Percentiles rank a stretch among this genome's conserved stretches.
Conservation (phyloP, 2,888 invertebrate genomes). For the Lasioglossum zephyrum region DNA sequence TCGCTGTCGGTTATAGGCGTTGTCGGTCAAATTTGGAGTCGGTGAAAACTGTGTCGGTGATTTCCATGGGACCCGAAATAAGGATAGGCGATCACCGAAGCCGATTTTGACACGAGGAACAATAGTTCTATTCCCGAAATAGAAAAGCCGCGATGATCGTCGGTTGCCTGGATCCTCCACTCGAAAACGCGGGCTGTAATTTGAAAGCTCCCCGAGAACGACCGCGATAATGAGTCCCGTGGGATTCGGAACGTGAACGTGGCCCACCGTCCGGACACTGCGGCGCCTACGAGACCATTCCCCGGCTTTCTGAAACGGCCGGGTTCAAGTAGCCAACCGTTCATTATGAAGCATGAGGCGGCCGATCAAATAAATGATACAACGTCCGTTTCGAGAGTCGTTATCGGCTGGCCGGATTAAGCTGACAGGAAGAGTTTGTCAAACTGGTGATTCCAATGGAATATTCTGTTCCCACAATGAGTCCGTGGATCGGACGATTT, state of each 20-base stretch:
- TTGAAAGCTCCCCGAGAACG: conserved; percentile 27
- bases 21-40: too few species aligned
- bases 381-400: conserved; percentile 25
- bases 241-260: conserved; percentile 64
- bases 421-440: conserved; percentile 5
- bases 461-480: neutral
- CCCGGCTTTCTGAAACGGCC: conserved; percentile 57
- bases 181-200: conserved; percentile 29
- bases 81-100: neutral
- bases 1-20: too few species aligned
- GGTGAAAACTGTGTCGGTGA: too few species aligned
- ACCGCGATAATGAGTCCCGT: conserved; percentile 45
- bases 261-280: conserved; percentile 59
- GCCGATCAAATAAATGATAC: conserved; percentile 72
- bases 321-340: conserved; percentile 53
- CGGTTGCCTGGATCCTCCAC: neutral
- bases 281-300: conserved; percentile 61
- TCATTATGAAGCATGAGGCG: conserved; percentile 67
- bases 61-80: too few species aligned
- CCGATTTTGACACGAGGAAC: neutral
- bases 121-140: neutral
- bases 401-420: conserved; percentile 19
- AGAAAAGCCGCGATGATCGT: neutral
- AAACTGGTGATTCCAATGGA: neutral
- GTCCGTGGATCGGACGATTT: neutral